Evolutionary conservation across 2,113 vertebrate genomes (phyloP).

Genomic region (Xerus inauris): DNA sequence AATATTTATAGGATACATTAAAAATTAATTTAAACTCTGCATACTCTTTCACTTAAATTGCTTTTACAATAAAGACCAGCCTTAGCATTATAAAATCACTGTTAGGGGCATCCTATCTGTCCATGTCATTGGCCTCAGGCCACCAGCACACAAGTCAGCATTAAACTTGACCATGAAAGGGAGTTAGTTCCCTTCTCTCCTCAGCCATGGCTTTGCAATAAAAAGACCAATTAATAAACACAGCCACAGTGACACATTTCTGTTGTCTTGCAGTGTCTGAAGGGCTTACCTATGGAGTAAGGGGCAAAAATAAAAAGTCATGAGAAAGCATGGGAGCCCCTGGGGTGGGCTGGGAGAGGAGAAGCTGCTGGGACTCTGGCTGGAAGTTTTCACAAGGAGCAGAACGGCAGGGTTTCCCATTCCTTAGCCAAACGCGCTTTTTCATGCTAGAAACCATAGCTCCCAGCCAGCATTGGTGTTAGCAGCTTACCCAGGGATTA

Average conservation of each 20-base stretch:
- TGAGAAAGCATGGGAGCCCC: not conserved
- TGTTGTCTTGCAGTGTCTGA: not conserved
- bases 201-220: accelerated
- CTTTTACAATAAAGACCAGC: not conserved
- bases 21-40: not conserved
- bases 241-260: not conserved
- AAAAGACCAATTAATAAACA: not conserved
- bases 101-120: not conserved
- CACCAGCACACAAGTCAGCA: accelerated
- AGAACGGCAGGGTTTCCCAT: not conserved
- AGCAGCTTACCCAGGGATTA: not conserved
- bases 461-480: not conserved
- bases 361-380: not conserved
- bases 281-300: not conserved
- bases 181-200: not conserved
- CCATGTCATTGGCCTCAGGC: accelerated
- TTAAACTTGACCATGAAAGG: too few relatives aligned
- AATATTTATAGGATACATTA: not conserved
- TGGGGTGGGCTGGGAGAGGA: accelerated
- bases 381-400: not conserved
- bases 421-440: constrained; percentile 1
- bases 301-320: not conserved
- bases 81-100: not conserved
- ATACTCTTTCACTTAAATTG: not conserved
- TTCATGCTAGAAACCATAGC: not conserved